Evolutionary conservation across 1,140 invertebrate genomes (phyloP).

Genomic region (Contarinia nasturtii): DNA sequence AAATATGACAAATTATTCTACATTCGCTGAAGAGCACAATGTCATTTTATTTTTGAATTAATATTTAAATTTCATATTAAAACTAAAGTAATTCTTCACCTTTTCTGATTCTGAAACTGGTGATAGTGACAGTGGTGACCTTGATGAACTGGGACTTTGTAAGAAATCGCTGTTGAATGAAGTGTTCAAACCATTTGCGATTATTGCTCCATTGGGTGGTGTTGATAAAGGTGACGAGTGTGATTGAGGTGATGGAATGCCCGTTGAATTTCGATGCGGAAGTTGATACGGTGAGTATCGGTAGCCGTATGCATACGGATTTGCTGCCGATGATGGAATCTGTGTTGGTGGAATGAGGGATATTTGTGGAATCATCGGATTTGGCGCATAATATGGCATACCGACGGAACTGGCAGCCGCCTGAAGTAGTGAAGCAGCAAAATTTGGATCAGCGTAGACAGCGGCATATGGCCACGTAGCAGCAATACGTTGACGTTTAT

Average conservation of each 20-base stretch:
- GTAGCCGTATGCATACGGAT: constrained; percentile 21
- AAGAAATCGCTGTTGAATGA: constrained; percentile 5
- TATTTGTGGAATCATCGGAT: constrained; percentile 25
- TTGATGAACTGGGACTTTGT: constrained; percentile 20
- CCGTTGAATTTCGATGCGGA: constrained; percentile 14
- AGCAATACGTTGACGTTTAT: constrained; percentile 84
- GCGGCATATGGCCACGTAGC: constrained; percentile 86
- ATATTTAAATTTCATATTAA: no score
- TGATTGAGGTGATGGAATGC: constrained; percentile 6
- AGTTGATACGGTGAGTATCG: constrained; percentile 25
- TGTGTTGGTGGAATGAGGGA: constrained; percentile 26
- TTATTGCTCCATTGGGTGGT: constrained; percentile 2
- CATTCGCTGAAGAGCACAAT: constrained; percentile 11
- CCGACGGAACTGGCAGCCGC: constrained; percentile 56
- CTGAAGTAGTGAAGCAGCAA: constrained; percentile 79
- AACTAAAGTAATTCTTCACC: no score
- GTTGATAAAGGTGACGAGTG: constrained; percentile 7
- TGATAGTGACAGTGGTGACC: constrained; percentile 20
- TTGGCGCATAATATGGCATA: constrained; percentile 34
- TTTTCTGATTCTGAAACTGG: constrained; percentile 24
- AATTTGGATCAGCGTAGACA: constrained; percentile 78
- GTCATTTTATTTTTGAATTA: constrained; percentile 19
- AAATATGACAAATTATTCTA: no score
- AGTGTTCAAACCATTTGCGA: constrained; percentile 17
- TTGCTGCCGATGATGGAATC: constrained; percentile 20